Evolutionary conservation across 2,113 vertebrate genomes (phyloP), one percentile per base, ranked within the genome.

Genomic region (Typhlomys cinereus): DNA sequence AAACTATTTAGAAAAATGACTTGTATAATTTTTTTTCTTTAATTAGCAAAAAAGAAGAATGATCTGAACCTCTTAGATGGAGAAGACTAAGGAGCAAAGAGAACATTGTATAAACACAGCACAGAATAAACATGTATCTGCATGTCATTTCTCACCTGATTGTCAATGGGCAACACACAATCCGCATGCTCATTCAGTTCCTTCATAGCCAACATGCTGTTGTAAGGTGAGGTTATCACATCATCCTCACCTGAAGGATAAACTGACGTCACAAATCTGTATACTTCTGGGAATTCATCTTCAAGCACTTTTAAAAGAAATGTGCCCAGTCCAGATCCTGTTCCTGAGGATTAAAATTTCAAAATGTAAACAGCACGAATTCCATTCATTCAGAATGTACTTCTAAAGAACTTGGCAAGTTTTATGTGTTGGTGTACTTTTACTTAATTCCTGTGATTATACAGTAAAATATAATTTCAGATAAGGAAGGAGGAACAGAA

Each of bases 201-300:
- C 79, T 98, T 99, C 99, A 99, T 99, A 92, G 99, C 99, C 96
- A 99, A 98, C 34, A 99, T 97, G 69, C 98, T 99, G 98, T 99
- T 99, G 94, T 99, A 99, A 0, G 99, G 99, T 62, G 99, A 99
- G 10, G 99, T 99, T 96, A 99, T 98, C 92, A 99, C 99, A 92
- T 99, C 99, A 82, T 99, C 99, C 89, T 99, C 99, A 31, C 97
- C 96, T 27, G 99, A 99, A 3, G 99, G 99, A 96, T 98, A 99
- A 93, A 99, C 93, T 10, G 99, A 98, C 54, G 99, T 99, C 78
- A 99, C 99, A 36, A 99, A 99, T 94, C 99, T 98, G 92, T 98
- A 99, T 11, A 99, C 99, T 92, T 99, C 99, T 27, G 99, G 99
- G 89, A 99, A 99, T 96, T 99, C 99, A 4, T 99, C 99, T 95